Evolutionary conservation across 2,888 invertebrate genomes (phyloP).

Genomic region (Amaurobius ferox): DNA sequence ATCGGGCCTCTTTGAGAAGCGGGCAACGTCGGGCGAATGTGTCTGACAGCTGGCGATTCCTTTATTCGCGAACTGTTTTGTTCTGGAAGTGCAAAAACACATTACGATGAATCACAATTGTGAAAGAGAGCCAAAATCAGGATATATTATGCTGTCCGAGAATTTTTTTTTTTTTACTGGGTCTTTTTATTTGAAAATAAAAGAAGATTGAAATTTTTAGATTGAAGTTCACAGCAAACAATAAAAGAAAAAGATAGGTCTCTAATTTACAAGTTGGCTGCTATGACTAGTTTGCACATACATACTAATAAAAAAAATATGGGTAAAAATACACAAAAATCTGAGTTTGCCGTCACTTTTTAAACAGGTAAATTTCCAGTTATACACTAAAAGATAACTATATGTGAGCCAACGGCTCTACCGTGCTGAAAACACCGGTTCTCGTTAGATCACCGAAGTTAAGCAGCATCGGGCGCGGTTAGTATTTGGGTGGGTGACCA

Average conservation of each 20-base stretch:
- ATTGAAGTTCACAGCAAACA: neutral
- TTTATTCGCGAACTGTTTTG: constrained; percentile 36
- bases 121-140: constrained; percentile 30
- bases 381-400: too few species aligned
- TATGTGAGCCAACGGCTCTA: too few species aligned
- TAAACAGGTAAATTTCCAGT: too few species aligned
- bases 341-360: too few species aligned
- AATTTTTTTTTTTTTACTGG: constrained; percentile 18
- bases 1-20: constrained; percentile 39
- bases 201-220: constrained; percentile 6
- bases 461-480: too few species aligned
- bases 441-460: too few species aligned
- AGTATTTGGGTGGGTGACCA: too few species aligned
- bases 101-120: constrained; percentile 58
- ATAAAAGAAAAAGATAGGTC: neutral
- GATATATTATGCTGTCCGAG: constrained; percentile 42
- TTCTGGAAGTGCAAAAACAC: constrained; percentile 40
- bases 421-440: too few species aligned
- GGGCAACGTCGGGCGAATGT: constrained; percentile 19
- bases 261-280: too few species aligned
- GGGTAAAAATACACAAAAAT: too few species aligned
- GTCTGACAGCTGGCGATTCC: constrained; percentile 43
- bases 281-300: too few species aligned
- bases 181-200: constrained; percentile 40
- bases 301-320: too few species aligned